Percentiles rank a stretch among this genome's conserved stretches.
These are phyloP conservation scores for Zosterops japonicus DNA, from an alignment of 2,113 vertebrate genomes.

Conservation along the genomic window DNA sequence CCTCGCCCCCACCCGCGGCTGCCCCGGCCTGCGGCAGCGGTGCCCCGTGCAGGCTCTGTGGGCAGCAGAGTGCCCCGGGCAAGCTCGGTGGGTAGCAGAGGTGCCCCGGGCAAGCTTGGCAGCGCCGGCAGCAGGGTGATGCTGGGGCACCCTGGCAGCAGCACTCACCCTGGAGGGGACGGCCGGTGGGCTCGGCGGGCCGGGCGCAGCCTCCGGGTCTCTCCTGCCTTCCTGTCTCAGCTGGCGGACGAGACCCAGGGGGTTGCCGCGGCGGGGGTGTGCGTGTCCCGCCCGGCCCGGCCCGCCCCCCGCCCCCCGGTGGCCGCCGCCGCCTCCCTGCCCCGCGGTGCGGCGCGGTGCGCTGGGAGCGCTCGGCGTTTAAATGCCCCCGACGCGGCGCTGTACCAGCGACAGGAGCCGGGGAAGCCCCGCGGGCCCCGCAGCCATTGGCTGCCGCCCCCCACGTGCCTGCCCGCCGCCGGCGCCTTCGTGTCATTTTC, in stretches of 20 bases:
- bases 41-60: not conserved
- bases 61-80: not conserved
- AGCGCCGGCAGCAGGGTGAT: not conserved
- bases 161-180: slow-evolving; percentile 7
- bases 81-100: too few species aligned
- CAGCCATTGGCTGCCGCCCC: slow-evolving; percentile 86
- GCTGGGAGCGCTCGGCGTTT: slow-evolving; percentile 90
- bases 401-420: slow-evolving; percentile 84
- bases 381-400: slow-evolving; percentile 90
- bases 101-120: not conserved
- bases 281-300: not conserved
- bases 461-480: slow-evolving; percentile 73
- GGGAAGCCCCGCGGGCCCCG: slow-evolving; percentile 80
- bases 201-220: not conserved
- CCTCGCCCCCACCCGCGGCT: not conserved
- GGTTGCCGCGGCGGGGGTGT: not conserved
- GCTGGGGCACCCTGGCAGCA: not conserved
- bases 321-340: not conserved
- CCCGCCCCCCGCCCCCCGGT: not conserved
- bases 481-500: slow-evolving; percentile 91
- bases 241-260: not conserved
- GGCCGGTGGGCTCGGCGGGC: not conserved
- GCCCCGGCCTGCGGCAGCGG: not conserved
- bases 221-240: not conserved
- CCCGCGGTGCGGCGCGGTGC: slow-evolving; percentile 72